Evolutionary conservation across 2,797 vertebrate species (phyloP).

Genomic region (Yasuhikotakia modesta): DNA sequence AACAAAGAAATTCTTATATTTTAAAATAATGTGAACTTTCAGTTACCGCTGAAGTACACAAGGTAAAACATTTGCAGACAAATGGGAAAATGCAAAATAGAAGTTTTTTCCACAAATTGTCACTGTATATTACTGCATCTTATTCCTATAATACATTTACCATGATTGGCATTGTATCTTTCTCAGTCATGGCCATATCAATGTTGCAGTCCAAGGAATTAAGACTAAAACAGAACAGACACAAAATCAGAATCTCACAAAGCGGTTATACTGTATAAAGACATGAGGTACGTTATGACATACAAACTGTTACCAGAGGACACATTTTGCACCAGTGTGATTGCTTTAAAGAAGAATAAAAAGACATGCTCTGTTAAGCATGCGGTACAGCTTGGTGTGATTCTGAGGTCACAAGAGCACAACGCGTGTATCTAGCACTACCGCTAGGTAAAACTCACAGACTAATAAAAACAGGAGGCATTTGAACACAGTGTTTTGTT

Average conservation of each 20-base stretch:
- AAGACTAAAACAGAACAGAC: slow-evolving; percentile 70
- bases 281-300: background rate
- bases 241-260: slow-evolving; percentile 46
- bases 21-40: too few relatives aligned
- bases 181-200: slow-evolving; percentile 61
- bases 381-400: slow-evolving; percentile 10
- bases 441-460: slow-evolving; percentile 43
- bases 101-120: background rate
- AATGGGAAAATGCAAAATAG: background rate
- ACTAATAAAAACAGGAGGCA: background rate
- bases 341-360: slow-evolving; percentile 15
- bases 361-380: slow-evolving; percentile 9
- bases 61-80: too few relatives aligned
- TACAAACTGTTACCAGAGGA: slow-evolving; percentile 7
- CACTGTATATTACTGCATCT: background rate
- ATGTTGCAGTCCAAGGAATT: slow-evolving; percentile 82
- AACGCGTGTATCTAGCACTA: background rate
- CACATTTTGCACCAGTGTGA: slow-evolving; percentile 8
- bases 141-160: slow-evolving; percentile 58
- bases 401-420: background rate
- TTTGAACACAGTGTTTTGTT: slow-evolving; percentile 6
- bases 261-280: slow-evolving; percentile 8
- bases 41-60: too few relatives aligned
- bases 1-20: too few relatives aligned
- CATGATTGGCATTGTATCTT: slow-evolving; percentile 57